Evolutionary conservation across 2,888 invertebrate species (phyloP), one percentile per base, ranked within the genome.

Genomic region (Caenorhabditis sp.): DNA sequence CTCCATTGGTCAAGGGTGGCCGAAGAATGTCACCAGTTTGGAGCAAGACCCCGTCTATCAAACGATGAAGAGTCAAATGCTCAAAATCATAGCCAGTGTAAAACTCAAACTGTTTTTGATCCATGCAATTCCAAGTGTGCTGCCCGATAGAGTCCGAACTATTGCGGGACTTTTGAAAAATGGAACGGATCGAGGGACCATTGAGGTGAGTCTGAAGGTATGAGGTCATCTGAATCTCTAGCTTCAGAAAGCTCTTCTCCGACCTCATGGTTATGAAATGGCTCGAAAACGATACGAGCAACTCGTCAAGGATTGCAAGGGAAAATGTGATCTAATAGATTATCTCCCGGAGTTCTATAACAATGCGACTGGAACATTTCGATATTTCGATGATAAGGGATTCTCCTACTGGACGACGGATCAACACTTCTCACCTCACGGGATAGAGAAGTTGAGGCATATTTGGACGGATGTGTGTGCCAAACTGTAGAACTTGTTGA

Each of bases 391-490:
- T 24, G 47, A 80, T 12, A 41, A 35, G 24, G 79, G 79, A 41
- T 70, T 80, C 58, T 54, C 63, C 7, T 80, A 80, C 31, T 80
- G 63, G 51, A 72, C 70, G 1, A 22, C 72, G 19, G 31, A 49
- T 19, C 44, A n/a, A 10, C 79, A 80, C 64, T 44, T 80, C 7
- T 70, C 79, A n/a, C 72, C 68, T 5, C 69, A 77, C 31, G 80
- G 72, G 24, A 7, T 72, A 14, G 80, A 80, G 12, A 24, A 63
- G 14, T 22, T 80, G 10, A 54, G 72, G 28, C 64, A 44, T 28
- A 38, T 80, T 31, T 80, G 59, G 64, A 80, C 64, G 31, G 80
- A 66, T 58, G 28, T 80, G 16, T 80, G 80, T 49, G 19, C 47
- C 0, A 49, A 49, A 7, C 31, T 66, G 12, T 66, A 49, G n/a